Evolutionary conservation across 2,113 vertebrate species (phyloP), one percentile per base, ranked within the genome.

Genomic region (Neodon shergylaensis): DNA sequence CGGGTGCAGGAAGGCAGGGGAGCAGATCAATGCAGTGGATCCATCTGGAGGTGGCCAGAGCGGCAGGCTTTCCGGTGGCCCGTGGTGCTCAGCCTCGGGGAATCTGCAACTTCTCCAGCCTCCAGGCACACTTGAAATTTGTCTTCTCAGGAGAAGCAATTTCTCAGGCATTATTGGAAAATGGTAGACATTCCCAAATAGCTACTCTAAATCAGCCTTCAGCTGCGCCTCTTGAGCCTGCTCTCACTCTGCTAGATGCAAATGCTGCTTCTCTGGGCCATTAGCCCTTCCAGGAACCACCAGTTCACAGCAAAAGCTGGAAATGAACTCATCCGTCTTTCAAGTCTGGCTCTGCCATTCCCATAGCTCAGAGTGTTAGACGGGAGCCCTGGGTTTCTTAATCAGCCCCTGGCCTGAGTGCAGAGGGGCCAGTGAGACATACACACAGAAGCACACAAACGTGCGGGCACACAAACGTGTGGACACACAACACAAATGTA

Each of bases 131-230:
- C 92, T 87, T 92, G 88, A 96, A 96, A 96, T 96, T 95, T 96
- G 79, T 97, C 88, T 90, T 82, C 84, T 96, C 93, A 24, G 68
- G 95, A 94, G 94, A 90, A 33, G 88, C 68, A 88, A 92, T 98
- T 97, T 97, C 94, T 98, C 96, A 96, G 74, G 93, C 93, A 86
- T 95, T 97, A 96, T 97, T 97, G 93, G 97, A 96, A 97, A 96
- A 97, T 96, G 93, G 89, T 96, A 88, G 95, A 83, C 96, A 96
- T 93, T 96, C 96, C 92, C 93, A 96, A 97, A 96, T 96, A 94
- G 90, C 97, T 90, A 21, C 93, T 93, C 87, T 98, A 98, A 98
- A 97, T 98, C 97, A 98, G 77, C 89, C 90, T 54, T 65, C 16
- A 58, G 91, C 79, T 85, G 82, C 52, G 66, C 89, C 92, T 88